Conservation (phyloP, 2,113 vertebrate species). For the Aldabrachelys gigantea region DNA sequence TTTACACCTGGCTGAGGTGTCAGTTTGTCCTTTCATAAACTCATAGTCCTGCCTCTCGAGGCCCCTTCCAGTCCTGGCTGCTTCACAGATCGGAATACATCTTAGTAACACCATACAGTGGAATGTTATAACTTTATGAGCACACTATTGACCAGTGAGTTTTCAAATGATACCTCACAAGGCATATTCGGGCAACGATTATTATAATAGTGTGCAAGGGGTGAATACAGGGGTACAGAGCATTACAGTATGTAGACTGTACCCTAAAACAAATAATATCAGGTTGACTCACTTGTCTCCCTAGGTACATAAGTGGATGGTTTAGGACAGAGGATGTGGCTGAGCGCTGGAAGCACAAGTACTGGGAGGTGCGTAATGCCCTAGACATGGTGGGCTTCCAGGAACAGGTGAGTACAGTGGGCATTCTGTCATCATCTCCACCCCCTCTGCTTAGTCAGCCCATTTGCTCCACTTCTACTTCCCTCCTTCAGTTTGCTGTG, state of each 20-base stretch:
- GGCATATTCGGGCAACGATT: neutral
- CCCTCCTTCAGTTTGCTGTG: neutral
- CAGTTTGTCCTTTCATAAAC: neutral
- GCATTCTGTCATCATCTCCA: neutral
- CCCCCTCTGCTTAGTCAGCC: neutral
- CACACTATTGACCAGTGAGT: neutral
- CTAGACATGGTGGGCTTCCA: conserved; percentile 86
- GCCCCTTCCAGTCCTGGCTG: too few relatives aligned
- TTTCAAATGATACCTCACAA: neutral
- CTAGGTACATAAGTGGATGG: conserved; percentile 77
- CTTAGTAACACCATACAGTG: neutral
- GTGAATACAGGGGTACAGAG: neutral
- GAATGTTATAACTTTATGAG: neutral
- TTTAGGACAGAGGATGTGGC: conserved; percentile 66
- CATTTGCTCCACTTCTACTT: neutral
- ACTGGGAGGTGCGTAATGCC: conserved; percentile 80
- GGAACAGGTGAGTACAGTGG: conserved; percentile 76
- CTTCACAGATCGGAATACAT: neutral
- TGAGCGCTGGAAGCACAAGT: conserved; percentile 76
- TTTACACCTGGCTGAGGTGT: neutral
- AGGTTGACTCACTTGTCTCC: neutral
- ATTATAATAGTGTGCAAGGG: neutral
- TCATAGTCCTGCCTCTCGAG: too few relatives aligned
- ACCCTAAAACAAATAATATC: neutral
- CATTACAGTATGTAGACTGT: neutral